Evolutionary conservation across 2,113 vertebrate species (phyloP).

Genomic region (Coptodon rendalli): DNA sequence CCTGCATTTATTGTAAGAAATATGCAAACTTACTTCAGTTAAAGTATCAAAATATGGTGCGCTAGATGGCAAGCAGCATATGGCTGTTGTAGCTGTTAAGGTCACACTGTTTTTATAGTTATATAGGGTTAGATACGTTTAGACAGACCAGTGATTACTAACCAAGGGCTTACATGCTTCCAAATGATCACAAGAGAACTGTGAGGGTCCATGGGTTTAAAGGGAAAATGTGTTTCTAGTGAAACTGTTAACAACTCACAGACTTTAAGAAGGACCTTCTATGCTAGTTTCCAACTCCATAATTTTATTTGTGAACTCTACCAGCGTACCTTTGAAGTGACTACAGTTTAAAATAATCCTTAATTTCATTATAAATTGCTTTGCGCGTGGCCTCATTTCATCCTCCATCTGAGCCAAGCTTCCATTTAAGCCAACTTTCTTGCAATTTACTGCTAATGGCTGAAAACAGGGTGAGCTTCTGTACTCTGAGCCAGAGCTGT

Average conservation of each 20-base stretch:
- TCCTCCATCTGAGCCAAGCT: not conserved
- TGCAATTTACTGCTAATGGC: not conserved
- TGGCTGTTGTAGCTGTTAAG: not conserved
- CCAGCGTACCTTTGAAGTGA: not conserved
- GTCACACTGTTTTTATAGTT: not conserved
- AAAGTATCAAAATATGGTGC: not conserved
- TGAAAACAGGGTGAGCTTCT: fast-evolving
- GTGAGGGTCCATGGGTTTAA: not conserved
- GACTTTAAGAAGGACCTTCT: not conserved
- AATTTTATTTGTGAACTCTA: not conserved
- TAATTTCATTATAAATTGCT: not conserved
- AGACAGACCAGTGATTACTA: not conserved
- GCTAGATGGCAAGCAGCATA: not conserved
- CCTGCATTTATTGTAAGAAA: not conserved
- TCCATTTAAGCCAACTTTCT: not conserved
- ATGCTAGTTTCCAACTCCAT: not conserved
- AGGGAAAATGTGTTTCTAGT: not conserved
- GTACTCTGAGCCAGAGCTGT: not conserved
- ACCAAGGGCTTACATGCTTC: not conserved
- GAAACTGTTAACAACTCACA: not conserved
- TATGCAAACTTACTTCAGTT: not conserved
- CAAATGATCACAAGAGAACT: not conserved
- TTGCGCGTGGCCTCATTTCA: not conserved
- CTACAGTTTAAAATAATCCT: not conserved
- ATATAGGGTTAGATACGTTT: not conserved